A percentile compares a stretch with the other conserved stretches of the same genome.
phyloP scores from a whole-genome alignment of 1,140 invertebrate genomes.

The Bombus superbus region DNA sequence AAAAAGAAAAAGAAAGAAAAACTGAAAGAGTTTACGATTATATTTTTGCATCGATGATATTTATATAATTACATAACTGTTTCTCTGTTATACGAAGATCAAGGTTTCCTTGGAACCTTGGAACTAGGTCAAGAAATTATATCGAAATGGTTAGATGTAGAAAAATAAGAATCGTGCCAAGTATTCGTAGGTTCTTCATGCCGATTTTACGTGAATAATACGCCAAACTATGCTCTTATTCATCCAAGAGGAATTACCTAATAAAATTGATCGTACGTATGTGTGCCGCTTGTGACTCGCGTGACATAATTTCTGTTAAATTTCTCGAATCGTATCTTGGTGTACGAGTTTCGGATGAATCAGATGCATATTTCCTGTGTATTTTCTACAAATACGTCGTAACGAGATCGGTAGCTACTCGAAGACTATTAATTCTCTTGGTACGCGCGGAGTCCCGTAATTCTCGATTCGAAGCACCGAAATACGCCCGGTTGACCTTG shows the following conservation, averaged over 20 bases:
- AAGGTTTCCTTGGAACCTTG: slow-evolving; percentile 5
- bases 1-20: not conserved
- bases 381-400: not conserved
- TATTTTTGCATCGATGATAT: too few species aligned
- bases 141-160: not conserved
- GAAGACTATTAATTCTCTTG: slow-evolving; percentile 25
- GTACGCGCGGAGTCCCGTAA: slow-evolving; percentile 24
- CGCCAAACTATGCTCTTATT: not conserved
- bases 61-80: not conserved
- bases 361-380: not conserved
- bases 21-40: too few species aligned
- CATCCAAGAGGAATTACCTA: not conserved
- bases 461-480: slow-evolving; percentile 49
- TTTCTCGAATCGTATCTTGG: not conserved
- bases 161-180: slow-evolving; percentile 11
- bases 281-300: not conserved
- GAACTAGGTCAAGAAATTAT: slow-evolving; percentile 14
- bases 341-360: not conserved
- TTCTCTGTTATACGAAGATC: not conserved
- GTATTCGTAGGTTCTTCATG: not conserved
- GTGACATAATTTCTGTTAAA: not conserved
- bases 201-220: not conserved
- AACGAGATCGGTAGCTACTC: slow-evolving; percentile 1
- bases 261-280: not conserved
- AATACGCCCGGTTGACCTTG: slow-evolving; percentile 61